phyloP scores from a whole-genome alignment of 1,140 invertebrate species.

The Grapholita molesta region DNA sequence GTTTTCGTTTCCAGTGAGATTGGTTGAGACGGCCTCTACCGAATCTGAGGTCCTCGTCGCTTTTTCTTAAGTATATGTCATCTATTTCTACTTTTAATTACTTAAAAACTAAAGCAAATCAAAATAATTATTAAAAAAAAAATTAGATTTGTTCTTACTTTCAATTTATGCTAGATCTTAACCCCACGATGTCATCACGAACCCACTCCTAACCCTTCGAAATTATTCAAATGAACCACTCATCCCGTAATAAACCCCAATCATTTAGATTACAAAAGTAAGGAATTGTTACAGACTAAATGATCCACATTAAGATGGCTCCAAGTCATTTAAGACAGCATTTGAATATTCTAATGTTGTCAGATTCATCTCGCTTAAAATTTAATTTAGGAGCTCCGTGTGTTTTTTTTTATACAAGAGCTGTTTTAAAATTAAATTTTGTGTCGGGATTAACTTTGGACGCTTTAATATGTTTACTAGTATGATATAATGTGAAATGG shows the following conservation, averaged over 20 bases:
- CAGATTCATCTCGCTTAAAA: slow-evolving; percentile 54
- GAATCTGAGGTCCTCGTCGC: too few relatives aligned
- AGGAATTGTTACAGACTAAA: slow-evolving; percentile 35
- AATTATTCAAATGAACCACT: slow-evolving; percentile 49
- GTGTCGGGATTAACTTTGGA: neutral
- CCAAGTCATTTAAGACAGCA: slow-evolving; percentile 45
- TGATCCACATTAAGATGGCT: slow-evolving; percentile 34
- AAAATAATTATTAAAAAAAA: too few relatives aligned
- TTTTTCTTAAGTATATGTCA: too few relatives aligned
- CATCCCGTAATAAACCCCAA: slow-evolving; percentile 41
- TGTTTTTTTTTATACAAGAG: neutral
- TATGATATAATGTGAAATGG: neutral
- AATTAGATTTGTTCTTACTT: too few relatives aligned
- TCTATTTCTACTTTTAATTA: too few relatives aligned
- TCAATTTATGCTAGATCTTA: too few relatives aligned
- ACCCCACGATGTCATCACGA: neutral
- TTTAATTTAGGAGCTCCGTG: slow-evolving; percentile 39
- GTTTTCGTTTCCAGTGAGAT: too few relatives aligned
- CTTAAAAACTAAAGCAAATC: too few relatives aligned
- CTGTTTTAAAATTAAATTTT: neutral
- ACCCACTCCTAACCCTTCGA: neutral
- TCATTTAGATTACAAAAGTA: slow-evolving; percentile 50
- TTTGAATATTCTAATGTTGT: slow-evolving; percentile 56
- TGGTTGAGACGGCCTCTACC: too few relatives aligned
- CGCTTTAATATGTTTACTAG: neutral